Evolutionary conservation across 37 sponge, comb jelly and placozoan genomes (phyloP).

Genomic region (Chondrilla cf. caribensis): DNA sequence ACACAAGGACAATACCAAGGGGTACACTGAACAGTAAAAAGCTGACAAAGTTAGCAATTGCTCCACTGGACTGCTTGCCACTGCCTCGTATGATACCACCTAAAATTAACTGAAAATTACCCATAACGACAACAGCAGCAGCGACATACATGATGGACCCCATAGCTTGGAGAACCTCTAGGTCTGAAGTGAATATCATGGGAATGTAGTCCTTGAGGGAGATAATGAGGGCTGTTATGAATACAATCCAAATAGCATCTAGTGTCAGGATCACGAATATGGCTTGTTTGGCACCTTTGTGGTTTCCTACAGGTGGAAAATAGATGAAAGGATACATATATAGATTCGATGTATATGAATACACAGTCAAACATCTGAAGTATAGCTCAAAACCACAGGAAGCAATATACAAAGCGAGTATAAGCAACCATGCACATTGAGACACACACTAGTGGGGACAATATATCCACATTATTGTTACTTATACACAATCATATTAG

Average conservation of each 20-base stretch:
- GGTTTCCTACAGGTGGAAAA: background rate
- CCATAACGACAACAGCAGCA: background rate
- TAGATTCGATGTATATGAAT: no score
- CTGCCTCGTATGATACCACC: conserved; percentile 43
- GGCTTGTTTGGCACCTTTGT: background rate
- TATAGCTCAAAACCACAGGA: no score
- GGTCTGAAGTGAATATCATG: background rate
- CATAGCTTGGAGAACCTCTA: background rate
- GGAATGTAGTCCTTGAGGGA: background rate
- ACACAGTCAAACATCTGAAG: no score
- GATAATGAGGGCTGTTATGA: background rate
- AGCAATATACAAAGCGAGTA: no score
- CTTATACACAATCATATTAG: no score
- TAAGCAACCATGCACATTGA: no score
- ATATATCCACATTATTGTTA: no score
- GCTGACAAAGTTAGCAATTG: conserved; percentile 29
- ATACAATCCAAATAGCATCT: background rate
- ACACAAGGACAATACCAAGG: conserved; percentile 40
- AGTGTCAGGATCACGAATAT: background rate
- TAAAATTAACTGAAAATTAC: background rate
- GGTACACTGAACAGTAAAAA: conserved; percentile 50
- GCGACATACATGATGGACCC: background rate
- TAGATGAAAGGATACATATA: no score
- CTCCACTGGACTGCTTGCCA: conserved; percentile 40
- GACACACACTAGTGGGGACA: no score